These are phyloP conservation scores for Hypselothyrea guttata DNA, from an alignment of 2,888 invertebrate species.

Conservation along the genomic window DNA sequence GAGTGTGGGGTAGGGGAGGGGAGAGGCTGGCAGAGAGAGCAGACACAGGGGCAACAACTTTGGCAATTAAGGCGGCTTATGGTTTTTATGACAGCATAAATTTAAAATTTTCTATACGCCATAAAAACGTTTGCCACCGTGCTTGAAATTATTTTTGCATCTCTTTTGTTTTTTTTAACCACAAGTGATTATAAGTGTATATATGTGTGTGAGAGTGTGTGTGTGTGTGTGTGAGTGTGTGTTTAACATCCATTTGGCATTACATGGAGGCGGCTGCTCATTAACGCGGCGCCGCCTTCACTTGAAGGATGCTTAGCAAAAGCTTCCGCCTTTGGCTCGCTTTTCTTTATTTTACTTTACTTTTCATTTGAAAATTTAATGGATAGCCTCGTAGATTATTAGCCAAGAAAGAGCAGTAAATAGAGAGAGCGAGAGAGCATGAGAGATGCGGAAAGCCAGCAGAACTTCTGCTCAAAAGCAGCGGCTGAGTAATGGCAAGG, in stretches of 20 bases:
- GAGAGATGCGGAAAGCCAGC: not conserved
- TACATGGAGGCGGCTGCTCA: constrained; percentile 54
- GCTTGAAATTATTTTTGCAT: constrained; percentile 58
- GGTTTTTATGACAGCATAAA: constrained; percentile 76
- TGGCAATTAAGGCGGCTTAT: constrained; percentile 77
- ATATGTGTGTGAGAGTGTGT: not conserved
- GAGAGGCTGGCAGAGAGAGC: constrained; percentile 15
- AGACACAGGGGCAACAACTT: constrained; percentile 53
- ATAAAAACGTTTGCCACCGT: constrained; percentile 56
- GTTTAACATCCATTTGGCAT: constrained; percentile 35
- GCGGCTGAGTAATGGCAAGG: constrained; percentile 54
- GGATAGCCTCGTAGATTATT: constrained; percentile 32
- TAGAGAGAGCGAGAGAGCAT: not conserved
- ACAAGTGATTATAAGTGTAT: constrained; percentile 7
- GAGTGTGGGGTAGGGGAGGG: constrained; percentile 30
- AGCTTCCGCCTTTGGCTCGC: constrained; percentile 47
- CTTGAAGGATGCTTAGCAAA: constrained; percentile 62
- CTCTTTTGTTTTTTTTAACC: constrained; percentile 11
- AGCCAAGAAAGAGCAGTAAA: not conserved
- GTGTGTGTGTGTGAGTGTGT: constrained; percentile 16
- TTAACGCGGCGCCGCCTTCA: constrained; percentile 56
- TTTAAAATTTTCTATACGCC: constrained; percentile 67
- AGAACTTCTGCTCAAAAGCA: constrained; percentile 7
- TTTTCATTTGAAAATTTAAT: constrained; percentile 54
- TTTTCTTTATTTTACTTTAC: constrained; percentile 8